These are phyloP conservation scores for Gambusia yucatana DNA, from an alignment of 2,797 vertebrate genomes.

Conservation along the genomic window DNA sequence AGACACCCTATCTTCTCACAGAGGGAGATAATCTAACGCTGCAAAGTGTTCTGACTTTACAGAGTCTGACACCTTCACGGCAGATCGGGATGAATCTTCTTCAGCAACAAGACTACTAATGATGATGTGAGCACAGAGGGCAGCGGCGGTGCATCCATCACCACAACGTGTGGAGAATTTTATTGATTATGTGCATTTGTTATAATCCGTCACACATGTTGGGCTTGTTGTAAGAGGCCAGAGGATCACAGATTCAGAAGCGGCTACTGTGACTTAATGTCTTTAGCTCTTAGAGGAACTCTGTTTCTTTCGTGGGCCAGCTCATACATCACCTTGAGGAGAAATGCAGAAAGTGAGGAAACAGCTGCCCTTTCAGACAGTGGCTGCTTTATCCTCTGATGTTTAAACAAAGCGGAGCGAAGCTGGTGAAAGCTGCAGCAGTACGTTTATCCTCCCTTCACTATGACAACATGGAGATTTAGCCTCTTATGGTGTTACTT, in stretches of 20 bases:
- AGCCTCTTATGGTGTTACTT: slow-evolving; percentile 26
- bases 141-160: slow-evolving; percentile 68
- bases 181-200: slow-evolving; percentile 69
- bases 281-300: slow-evolving; percentile 64
- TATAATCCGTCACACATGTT: slow-evolving; percentile 69
- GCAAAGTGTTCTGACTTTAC: slow-evolving; percentile 35
- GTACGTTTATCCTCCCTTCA: slow-evolving; percentile 38
- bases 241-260: slow-evolving; percentile 39
- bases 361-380: slow-evolving; percentile 62
- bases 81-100: slow-evolving; percentile 63
- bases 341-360: slow-evolving; percentile 59
- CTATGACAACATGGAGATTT: slow-evolving; percentile 38
- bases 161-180: slow-evolving; percentile 46
- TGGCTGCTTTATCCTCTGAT: slow-evolving; percentile 57
- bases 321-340: slow-evolving; percentile 66
- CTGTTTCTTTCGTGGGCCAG: slow-evolving; percentile 39
- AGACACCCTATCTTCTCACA: slow-evolving; percentile 52
- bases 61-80: slow-evolving; percentile 55
- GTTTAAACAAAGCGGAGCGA: slow-evolving; percentile 41
- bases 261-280: slow-evolving; percentile 63
- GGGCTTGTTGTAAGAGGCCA: slow-evolving; percentile 40
- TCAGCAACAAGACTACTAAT: slow-evolving; percentile 44
- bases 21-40: slow-evolving; percentile 46
- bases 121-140: slow-evolving; percentile 60
- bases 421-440: slow-evolving; percentile 56